Evolutionary conservation across 2,888 invertebrate genomes (phyloP), one percentile per base, ranked within the genome.

Genomic region (Sturmia bella): DNA sequence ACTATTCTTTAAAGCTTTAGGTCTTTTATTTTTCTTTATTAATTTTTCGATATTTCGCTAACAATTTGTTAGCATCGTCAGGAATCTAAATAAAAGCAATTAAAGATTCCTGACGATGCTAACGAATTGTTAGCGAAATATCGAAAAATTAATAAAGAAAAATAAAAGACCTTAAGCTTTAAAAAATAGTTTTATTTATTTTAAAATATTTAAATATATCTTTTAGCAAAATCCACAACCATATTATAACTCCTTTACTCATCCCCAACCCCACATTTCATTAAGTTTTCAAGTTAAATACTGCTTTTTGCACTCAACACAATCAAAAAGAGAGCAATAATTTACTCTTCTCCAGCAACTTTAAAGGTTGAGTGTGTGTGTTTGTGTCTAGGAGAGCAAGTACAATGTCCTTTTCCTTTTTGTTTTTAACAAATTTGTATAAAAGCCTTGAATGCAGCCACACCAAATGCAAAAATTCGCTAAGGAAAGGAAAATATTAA

Each of bases 221-320:
- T 72, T 72, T 41, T 21, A 50, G 21, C 41, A 52, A 43, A 52
- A 59, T 27, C 59, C 64, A n/a, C 59, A 52, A 45, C 50, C 43
- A 72, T 72, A 72, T 78, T 78, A 78, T 66, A 57, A 75, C 74
- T 66, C 61, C 72, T 61, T 72, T 61, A 17, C 61, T n/a, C n/a
- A n/a, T n/a, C n/a, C n/a, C n/a, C n/a, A n/a, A n/a, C n/a, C n/a
- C 27, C 41, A 72, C 39, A 61, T 52, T 61, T 41, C 50, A 57
- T 61, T 59, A 39, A 50, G 59, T 59, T 70, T 50, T 50, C 17
- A 48, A 37, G 69, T 57, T 48, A 50, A 70, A 41, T 2, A 37
- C 24, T 15, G 39, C 17, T 54, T 54, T 68, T 17, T 41, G 41
- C 68, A 41, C 17, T 15, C 24, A 24, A 37, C 1, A 21, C 21